A percentile compares a stretch with the other conserved stretches of the same genome.
These are phyloP conservation scores for Ia io DNA, from an alignment of 2,113 vertebrate species.

Conservation along the genomic window DNA sequence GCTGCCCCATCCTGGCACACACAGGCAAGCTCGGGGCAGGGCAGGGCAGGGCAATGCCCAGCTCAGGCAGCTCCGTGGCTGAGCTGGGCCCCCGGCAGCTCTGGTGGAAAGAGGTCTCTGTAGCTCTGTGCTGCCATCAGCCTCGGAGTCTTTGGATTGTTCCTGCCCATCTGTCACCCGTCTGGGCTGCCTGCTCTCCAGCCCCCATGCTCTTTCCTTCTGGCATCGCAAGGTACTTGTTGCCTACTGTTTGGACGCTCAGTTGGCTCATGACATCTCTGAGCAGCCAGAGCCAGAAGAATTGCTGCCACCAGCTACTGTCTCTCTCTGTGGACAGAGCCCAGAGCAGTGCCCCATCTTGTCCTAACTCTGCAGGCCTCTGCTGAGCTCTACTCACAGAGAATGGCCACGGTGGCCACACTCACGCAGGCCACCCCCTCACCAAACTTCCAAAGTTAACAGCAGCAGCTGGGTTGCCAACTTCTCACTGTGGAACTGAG, in stretches of 20 bases:
- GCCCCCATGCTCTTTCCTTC: too few species aligned
- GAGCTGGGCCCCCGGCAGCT: neutral
- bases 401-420: neutral
- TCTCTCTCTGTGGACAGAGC: neutral
- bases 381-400: neutral
- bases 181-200: neutral
- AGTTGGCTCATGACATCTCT: neutral
- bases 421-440: accelerated
- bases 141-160: neutral
- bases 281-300: neutral
- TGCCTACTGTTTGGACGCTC: neutral
- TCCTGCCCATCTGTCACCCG: neutral
- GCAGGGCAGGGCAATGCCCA: too few species aligned
- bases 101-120: neutral
- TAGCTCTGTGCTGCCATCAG: neutral
- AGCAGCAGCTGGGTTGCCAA: accelerated
- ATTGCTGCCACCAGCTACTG: accelerated
- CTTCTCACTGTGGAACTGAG: neutral
- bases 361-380: neutral
- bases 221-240: neutral
- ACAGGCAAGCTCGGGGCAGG: neutral
- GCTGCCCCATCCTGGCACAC: neutral
- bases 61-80: too few species aligned
- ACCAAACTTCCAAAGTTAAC: too few species aligned
- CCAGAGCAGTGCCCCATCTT: too few species aligned